Evolutionary conservation across 2,113 vertebrate species (phyloP).

Genomic region (Typhlomys cinereus): DNA sequence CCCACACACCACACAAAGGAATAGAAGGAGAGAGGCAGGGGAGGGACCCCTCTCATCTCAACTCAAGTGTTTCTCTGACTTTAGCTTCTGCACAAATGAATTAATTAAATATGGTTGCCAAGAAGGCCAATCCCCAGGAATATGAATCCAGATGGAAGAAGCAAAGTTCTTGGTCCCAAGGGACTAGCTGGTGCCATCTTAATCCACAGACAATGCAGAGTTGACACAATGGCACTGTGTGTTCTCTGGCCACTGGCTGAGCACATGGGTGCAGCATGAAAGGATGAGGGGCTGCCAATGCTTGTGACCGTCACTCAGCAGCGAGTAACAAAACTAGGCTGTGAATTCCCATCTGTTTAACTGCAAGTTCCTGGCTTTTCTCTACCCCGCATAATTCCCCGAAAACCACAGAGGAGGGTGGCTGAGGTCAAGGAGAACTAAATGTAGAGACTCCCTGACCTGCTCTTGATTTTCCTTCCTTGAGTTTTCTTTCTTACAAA

Average conservation of each 20-base stretch:
- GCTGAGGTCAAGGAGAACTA: background rate
- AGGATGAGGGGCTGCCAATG: background rate
- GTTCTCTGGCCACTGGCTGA: background rate
- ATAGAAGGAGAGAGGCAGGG: background rate
- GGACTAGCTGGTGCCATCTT: background rate
- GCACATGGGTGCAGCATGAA: background rate
- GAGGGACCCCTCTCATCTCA: background rate
- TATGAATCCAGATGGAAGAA: background rate
- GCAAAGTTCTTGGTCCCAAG: background rate
- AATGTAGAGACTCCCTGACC: background rate
- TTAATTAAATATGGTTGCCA: background rate
- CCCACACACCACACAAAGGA: background rate
- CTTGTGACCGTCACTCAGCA: background rate
- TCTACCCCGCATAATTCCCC: background rate
- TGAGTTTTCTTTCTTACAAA: background rate
- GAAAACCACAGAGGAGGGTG: background rate
- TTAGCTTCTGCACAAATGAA: conserved; percentile 15
- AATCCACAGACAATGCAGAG: background rate
- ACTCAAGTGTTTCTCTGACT: background rate
- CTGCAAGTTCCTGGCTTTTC: background rate
- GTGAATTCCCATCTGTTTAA: background rate
- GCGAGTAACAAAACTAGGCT: background rate
- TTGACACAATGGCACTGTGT: background rate
- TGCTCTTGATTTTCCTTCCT: background rate
- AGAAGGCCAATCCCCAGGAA: background rate